Evolutionary conservation across 2,113 vertebrate species (phyloP).

Genomic region (Columba livia): DNA sequence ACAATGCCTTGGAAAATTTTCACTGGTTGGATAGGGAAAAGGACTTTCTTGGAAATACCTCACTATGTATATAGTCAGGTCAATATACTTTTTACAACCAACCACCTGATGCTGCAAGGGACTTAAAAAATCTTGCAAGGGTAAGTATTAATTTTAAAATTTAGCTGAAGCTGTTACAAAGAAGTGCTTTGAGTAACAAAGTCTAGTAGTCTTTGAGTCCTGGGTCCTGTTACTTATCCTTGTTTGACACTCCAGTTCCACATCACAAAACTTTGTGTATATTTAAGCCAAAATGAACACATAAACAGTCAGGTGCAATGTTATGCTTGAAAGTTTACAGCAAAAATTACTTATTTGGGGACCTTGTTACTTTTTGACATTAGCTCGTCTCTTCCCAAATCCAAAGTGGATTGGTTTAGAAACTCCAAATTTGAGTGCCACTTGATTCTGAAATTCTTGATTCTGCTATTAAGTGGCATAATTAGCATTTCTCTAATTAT

Average conservation of each 20-base stretch:
- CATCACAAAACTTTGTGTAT: background rate
- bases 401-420: background rate
- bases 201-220: background rate
- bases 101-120: background rate
- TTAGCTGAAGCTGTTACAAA: background rate
- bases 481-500: background rate
- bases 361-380: background rate
- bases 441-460: background rate
- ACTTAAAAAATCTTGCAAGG: background rate
- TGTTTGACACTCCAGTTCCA: background rate
- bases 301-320: background rate
- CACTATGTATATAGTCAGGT: accelerated
- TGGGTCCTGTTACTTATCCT: background rate
- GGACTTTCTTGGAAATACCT: background rate
- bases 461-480: background rate
- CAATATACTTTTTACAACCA: background rate
- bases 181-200: background rate
- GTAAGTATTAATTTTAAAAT: background rate
- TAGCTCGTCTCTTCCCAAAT: background rate
- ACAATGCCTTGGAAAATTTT: background rate
- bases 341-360: background rate
- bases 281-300: background rate
- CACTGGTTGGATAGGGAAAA: background rate
- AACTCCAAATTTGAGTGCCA: background rate
- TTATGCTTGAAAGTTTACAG: background rate